Evolutionary conservation across 2,888 invertebrate genomes (phyloP), one percentile per base, ranked within the genome.

Genomic region (Dicranocentrus wangi): DNA sequence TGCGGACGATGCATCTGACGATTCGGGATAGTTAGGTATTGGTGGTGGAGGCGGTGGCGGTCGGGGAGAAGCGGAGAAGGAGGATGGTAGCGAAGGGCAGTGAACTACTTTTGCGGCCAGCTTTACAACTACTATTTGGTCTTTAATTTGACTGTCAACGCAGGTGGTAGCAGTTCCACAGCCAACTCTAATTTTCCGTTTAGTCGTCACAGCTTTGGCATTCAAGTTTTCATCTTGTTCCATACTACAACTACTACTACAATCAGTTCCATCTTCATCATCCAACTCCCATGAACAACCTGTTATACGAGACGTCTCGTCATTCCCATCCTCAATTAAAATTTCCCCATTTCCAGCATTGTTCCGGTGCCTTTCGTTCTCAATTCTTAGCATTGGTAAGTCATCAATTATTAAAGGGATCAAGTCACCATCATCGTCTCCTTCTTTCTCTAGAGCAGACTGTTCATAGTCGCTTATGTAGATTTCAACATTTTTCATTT

Each of bases 41-140:
- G 80, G 77, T 66, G 82, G 82, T 42, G 83, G 83, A 28, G 82
- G 80, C 65, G 71, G 72, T 68, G 68, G 75, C 58, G 82, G 80
- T 47, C 71, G 75, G n/a, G 68, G 80, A 19, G 79, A 69, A 2
- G 42, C 70, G 1, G 77, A 69, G 27, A 65, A 21, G 27, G 70
- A 63, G 15, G 72, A 58, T 47, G 73, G 53, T 27, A 42, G 19
- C 3, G 79, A 79, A 55, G 79, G 79, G 53, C 79, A 79, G 42
- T 79, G 79, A 71, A 79, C 79, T 8, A 79, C 79, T 79, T 79
- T 79, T 10, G 79, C 79, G 71, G 79, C 79, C n/a, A 79, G 51
- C 60, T 79, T 79, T 28, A 79, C 79, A 5, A 71, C 71, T 43
- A 79, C 79, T 25, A 79, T 79, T 19, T 79, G 79, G 17, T 79